Evolutionary conservation across 2,797 vertebrate genomes (phyloP), one percentile per base, ranked within the genome.

Genomic region (Thaleichthys pacificus): DNA sequence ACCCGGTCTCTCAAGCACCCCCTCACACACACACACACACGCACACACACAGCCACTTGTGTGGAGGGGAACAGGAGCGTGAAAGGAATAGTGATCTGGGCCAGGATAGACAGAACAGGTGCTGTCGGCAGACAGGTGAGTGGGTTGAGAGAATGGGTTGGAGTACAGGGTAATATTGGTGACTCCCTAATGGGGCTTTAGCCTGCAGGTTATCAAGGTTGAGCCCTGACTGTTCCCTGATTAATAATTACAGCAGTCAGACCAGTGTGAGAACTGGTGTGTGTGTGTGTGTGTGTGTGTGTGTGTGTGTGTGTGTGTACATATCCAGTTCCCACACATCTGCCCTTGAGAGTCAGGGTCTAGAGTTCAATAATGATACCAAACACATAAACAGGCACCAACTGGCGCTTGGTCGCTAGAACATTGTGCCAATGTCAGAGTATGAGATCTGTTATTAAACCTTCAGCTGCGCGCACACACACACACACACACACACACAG

Each of bases 31-130:
- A 51, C 15, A 49, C 42, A 72, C 78, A 75, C 77, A 70, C 71
- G 74, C 68, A 47, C 68, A 58, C 68, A 42, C 57, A 61, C 32
- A 42, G 54, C 35, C 9, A 30, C 38, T 9, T 42, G 9, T 42
- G 28, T 12, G 12, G 24, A n/a, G 67, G 75, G 83, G 78, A 71
- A 76, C 73, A 77, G 65, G 69, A 84, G n/a, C 80, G 77, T 86
- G 89, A 83, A 84, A 61, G 21, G 89, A 92, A 92, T 91, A 86
- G 82, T 64, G 83, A 91, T 91, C 84, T 84, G 80, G 24, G 61
- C 68, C 63, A 67, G 73, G 82, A 81, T 78, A 67, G 78, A 69
- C 76, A 80, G 75, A 85, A 75, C 82, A 91, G 84, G 85, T 88
- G 87, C 84, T 80, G 78, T 73, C 82, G 76, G 75, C 76, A 85